Conservation (phyloP, 2,797 vertebrate species). For the Anguilla marmorata region DNA sequence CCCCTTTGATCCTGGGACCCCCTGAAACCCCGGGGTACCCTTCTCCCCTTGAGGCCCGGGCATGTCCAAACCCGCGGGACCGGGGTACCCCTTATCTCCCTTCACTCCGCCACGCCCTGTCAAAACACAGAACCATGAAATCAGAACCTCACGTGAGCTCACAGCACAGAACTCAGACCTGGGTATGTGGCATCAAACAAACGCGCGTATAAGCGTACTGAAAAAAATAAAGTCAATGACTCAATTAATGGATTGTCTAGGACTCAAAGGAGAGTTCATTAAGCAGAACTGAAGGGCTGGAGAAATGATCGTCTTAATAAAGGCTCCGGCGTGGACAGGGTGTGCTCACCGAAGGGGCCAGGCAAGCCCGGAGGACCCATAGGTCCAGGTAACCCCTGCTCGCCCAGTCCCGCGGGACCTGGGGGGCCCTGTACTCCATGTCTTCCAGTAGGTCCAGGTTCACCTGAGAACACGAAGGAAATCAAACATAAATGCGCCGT, state of each 20-base stretch:
- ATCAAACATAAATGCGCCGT: background rate
- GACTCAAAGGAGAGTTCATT: too few relatives aligned
- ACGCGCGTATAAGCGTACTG: background rate
- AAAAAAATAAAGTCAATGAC: background rate
- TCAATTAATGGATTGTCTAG: background rate
- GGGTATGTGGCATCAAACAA: background rate
- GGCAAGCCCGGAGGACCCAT: constrained; percentile 78
- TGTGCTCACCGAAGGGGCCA: constrained; percentile 77
- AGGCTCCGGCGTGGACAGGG: background rate
- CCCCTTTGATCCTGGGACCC: constrained; percentile 78
- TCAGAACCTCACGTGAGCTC: background rate
- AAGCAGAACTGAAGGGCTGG: background rate
- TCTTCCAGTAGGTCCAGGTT: constrained; percentile 76
- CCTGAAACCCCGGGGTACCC: constrained; percentile 78
- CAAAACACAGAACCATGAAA: background rate
- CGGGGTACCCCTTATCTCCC: constrained; percentile 87
- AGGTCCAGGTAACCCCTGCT: constrained; percentile 77
- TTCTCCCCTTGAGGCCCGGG: constrained; percentile 91
- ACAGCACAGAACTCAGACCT: background rate
- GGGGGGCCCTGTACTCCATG: constrained; percentile 77
- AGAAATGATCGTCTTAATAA: background rate
- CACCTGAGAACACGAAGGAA: constrained; percentile 68
- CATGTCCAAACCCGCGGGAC: constrained; percentile 85
- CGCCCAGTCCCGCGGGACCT: constrained; percentile 80
- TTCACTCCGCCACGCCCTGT: constrained; percentile 65